Conservation (phyloP, 2,797 vertebrate species). For the Hydrocynus forskahlii region DNA sequence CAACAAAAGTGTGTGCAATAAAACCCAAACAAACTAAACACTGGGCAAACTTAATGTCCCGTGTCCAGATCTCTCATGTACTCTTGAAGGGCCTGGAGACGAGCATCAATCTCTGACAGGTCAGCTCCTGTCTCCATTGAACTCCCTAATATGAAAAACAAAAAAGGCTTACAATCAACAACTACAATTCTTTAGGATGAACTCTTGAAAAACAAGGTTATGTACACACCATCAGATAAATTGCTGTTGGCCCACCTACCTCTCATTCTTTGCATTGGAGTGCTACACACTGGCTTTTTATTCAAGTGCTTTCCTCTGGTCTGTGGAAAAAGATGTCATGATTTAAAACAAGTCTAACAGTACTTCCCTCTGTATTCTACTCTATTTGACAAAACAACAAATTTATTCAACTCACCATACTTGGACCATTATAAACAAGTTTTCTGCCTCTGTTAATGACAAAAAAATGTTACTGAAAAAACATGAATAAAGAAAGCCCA, state of each 20-base stretch:
- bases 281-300: constrained; percentile 82
- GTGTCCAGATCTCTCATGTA: constrained; percentile 91
- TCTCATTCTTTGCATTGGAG: constrained; percentile 74
- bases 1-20: constrained; percentile 38
- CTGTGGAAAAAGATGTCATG: constrained; percentile 58
- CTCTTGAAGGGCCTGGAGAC: constrained; percentile 89
- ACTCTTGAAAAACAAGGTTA: background rate
- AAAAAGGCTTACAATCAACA: background rate
- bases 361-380: background rate
- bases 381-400: background rate
- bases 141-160: constrained; percentile 72
- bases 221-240: background rate
- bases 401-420: constrained; percentile 65
- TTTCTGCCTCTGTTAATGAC: constrained; percentile 72
- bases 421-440: constrained; percentile 72
- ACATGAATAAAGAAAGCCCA: background rate
- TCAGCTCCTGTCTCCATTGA: constrained; percentile 79
- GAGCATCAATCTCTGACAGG: constrained; percentile 88
- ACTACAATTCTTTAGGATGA: background rate
- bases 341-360: background rate
- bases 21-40: background rate
- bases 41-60: constrained; percentile 65
- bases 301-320: constrained; percentile 68
- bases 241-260: constrained; percentile 53
- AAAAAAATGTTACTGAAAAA: background rate